phyloP scores from a whole-genome alignment of 1,140 invertebrate genomes.

The Pantala flavescens region DNA sequence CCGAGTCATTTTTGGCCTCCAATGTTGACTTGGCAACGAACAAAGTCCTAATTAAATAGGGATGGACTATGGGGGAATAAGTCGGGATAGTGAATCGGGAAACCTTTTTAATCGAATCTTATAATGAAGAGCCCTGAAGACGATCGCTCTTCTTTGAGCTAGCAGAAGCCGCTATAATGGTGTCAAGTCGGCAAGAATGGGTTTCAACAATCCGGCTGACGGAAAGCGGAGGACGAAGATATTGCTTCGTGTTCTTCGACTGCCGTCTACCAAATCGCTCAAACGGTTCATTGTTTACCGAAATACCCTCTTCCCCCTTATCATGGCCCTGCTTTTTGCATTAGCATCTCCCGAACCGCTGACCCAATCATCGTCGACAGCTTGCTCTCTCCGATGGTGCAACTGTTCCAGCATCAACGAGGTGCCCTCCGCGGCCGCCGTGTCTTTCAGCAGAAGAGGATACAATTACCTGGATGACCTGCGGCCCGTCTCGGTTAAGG shows the following conservation, averaged over 20 bases:
- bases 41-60: too few relatives aligned
- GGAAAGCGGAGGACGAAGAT: not conserved
- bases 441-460: not conserved
- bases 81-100: too few relatives aligned
- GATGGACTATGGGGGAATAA: too few relatives aligned
- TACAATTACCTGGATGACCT: not conserved
- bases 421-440: not conserved
- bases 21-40: too few relatives aligned
- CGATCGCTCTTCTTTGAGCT: not conserved
- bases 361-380: not conserved
- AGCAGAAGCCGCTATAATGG: not conserved
- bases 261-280: not conserved
- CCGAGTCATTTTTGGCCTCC: too few relatives aligned
- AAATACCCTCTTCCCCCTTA: not conserved
- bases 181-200: slow-evolving; percentile 4
- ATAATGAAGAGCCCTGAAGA: not conserved
- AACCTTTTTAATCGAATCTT: too few relatives aligned
- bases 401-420: not conserved
- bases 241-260: not conserved
- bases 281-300: not conserved
- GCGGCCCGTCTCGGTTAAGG: not conserved
- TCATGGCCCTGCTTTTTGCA: not conserved
- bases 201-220: not conserved
- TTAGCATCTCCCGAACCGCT: not conserved
- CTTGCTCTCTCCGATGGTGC: not conserved